These are phyloP conservation scores for Anastrepha obliqua DNA, from an alignment of 1,140 invertebrate genomes.

Conservation along the genomic window DNA sequence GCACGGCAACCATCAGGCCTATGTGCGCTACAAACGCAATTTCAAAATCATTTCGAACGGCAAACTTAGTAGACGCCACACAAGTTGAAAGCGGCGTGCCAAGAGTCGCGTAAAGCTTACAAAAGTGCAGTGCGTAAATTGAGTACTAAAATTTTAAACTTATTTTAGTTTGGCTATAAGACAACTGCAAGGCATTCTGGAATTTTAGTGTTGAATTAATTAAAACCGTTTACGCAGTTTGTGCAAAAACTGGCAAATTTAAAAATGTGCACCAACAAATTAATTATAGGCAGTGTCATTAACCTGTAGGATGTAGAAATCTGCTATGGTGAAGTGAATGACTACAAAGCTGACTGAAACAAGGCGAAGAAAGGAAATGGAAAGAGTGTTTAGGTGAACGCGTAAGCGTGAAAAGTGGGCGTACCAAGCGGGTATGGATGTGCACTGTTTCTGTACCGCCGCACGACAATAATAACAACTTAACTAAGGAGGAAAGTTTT, in stretches of 20 bases:
- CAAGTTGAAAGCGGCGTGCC: conserved; percentile 29
- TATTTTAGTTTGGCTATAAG: not conserved
- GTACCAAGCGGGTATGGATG: not conserved
- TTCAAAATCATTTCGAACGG: conserved; percentile 40
- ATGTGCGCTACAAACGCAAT: conserved; percentile 1
- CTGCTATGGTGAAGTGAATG: not conserved
- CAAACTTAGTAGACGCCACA: conserved; percentile 45
- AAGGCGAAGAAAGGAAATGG: not conserved
- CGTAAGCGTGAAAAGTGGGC: conserved; percentile 22
- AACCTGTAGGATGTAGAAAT: not conserved
- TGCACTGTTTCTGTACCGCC: not conserved
- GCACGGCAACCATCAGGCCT: conserved; percentile 25
- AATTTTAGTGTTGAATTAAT: not conserved
- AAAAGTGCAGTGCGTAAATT: conserved; percentile 35
- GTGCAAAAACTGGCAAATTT: not conserved
- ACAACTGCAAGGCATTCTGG: not conserved
- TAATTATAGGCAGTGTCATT: not conserved
- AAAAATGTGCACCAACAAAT: not conserved
- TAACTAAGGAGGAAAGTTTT: not conserved
- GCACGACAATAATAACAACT: conserved; percentile 21
- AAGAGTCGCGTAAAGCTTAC: not conserved
- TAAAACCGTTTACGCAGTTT: not conserved
- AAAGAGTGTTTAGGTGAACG: not conserved
- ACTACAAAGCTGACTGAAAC: not conserved
- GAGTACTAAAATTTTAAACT: not conserved